Evolutionary conservation across 2,797 vertebrate genomes (phyloP).

Genomic region (Acanthornis magna): DNA sequence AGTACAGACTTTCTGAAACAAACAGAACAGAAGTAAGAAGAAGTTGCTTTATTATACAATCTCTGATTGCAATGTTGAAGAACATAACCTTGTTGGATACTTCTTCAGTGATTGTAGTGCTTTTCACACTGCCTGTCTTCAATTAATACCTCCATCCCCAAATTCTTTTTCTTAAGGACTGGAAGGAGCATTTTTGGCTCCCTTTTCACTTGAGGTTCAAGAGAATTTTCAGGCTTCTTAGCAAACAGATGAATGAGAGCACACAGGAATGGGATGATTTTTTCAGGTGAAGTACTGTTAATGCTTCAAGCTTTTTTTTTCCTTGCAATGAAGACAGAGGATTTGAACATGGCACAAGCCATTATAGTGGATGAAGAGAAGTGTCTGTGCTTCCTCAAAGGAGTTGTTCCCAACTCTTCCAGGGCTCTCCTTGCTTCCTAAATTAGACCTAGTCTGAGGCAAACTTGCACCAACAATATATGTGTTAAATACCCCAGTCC

Average conservation of each 20-base stretch:
- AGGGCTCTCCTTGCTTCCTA: not conserved
- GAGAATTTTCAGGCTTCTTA: not conserved
- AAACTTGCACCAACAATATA: not conserved
- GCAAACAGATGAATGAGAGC: not conserved
- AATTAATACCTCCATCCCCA: not conserved
- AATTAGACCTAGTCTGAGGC: not conserved
- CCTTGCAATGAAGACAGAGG: not conserved
- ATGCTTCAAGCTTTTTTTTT: not conserved
- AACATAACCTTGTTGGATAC: not conserved
- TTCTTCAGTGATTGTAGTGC: not conserved
- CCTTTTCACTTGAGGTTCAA: not conserved
- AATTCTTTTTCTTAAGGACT: not conserved
- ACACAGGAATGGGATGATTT: not conserved
- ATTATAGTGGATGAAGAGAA: not conserved
- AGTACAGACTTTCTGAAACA: not conserved
- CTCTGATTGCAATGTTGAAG: not conserved
- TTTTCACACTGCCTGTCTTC: not conserved
- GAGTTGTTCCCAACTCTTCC: not conserved
- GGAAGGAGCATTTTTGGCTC: not conserved
- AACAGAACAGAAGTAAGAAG: not conserved
- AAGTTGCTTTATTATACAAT: not conserved
- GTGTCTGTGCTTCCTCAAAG: not conserved
- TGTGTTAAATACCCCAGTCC: not conserved
- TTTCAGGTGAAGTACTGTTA: not conserved
- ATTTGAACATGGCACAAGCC: not conserved